These are phyloP conservation scores for Zaprionus bogoriensis DNA, from an alignment of 2,888 invertebrate genomes.

Conservation along the genomic window DNA sequence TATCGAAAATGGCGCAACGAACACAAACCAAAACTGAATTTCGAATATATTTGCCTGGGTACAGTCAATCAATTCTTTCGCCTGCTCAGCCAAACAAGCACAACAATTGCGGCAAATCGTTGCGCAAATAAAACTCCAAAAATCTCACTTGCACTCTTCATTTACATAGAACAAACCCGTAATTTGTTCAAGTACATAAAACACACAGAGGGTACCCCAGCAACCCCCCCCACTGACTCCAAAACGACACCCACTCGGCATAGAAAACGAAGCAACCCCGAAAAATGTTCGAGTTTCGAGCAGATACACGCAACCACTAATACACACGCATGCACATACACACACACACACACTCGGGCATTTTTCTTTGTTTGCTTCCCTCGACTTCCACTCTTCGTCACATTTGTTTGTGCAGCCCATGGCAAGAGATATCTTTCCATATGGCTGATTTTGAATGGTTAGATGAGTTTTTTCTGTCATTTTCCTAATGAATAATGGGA, in stretches of 20 bases:
- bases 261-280: conserved; percentile 48
- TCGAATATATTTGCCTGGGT: neutral
- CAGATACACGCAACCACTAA: conserved; percentile 44
- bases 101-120: conserved; percentile 24
- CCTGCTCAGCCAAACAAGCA: conserved; percentile 8
- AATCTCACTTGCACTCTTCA: conserved; percentile 11
- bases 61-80: neutral
- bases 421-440: conserved; percentile 71
- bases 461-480: conserved; percentile 60
- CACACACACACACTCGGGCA: conserved; percentile 3
- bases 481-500: conserved; percentile 64
- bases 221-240: neutral
- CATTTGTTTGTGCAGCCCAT: conserved; percentile 53
- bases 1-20: conserved; percentile 26
- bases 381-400: conserved; percentile 5
- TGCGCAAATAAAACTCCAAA: conserved; percentile 45
- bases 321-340: conserved; percentile 21
- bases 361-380: conserved; percentile 47
- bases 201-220: conserved; percentile 2
- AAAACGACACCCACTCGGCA: neutral
- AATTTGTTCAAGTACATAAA: conserved; percentile 54
- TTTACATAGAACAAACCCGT: conserved; percentile 53
- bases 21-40: neutral
- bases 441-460: conserved; percentile 70
- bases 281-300: conserved; percentile 48